Evolutionary conservation across 2,888 invertebrate species (phyloP).

Genomic region (Tiliacea citrago): DNA sequence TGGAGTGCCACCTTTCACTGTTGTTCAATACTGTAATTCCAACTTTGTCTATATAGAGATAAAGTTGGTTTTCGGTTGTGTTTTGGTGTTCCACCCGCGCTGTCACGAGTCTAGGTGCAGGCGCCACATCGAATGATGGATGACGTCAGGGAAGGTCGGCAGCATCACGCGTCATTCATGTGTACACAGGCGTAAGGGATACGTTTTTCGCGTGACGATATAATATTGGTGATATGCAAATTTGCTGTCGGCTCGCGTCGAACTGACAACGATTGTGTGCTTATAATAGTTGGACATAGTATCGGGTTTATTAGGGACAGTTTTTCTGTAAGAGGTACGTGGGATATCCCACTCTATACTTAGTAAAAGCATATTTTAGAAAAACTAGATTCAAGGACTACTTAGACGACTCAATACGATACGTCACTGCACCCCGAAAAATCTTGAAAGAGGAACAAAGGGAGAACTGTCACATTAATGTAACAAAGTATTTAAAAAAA

Average conservation of each 20-base stretch:
- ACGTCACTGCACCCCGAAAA: background rate
- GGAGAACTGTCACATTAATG: background rate
- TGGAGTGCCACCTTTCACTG: conserved; percentile 84
- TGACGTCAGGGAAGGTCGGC: conserved; percentile 90
- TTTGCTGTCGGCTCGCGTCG: conserved; percentile 83
- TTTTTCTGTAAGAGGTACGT: conserved; percentile 17
- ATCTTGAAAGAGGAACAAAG: background rate
- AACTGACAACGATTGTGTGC: conserved; percentile 73
- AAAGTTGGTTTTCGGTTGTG: conserved; percentile 67
- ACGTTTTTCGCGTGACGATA: conserved; percentile 91
- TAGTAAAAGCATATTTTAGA: background rate
- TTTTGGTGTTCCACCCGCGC: conserved; percentile 74
- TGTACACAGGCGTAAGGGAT: conserved; percentile 91
- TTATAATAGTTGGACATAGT: conserved; percentile 58
- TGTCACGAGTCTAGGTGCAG: conserved; percentile 90
- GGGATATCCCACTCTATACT: background rate
- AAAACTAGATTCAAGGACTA: background rate
- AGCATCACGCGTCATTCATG: conserved; percentile 91
- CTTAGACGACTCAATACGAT: background rate
- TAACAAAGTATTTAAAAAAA: background rate
- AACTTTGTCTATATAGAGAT: conserved; percentile 55
- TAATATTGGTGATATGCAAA: conserved; percentile 91
- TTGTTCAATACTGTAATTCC: conserved; percentile 52
- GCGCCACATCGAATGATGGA: conserved; percentile 91
- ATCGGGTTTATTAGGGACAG: conserved; percentile 66